phyloP scores from a whole-genome alignment of 2,888 invertebrate genomes.

The Heteromurus nitidus region DNA sequence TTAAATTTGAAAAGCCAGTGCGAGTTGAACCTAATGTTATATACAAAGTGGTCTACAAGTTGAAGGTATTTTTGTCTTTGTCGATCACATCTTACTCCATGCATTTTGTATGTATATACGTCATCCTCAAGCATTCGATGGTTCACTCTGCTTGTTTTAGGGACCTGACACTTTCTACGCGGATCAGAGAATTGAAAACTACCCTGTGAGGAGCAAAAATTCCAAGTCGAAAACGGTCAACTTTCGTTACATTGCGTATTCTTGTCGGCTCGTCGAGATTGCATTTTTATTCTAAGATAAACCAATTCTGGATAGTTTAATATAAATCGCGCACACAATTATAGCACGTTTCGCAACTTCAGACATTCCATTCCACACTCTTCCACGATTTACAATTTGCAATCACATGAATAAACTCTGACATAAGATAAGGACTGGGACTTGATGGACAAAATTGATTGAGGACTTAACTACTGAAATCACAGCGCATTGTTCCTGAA shows the following conservation, averaged over 20 bases:
- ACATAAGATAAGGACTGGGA: too few relatives aligned
- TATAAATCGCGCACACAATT: too few relatives aligned
- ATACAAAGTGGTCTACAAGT: slow-evolving; percentile 63
- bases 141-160: slow-evolving; percentile 6
- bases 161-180: slow-evolving; percentile 64
- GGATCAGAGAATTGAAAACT: slow-evolving; percentile 60
- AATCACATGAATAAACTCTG: too few relatives aligned
- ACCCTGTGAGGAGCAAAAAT: slow-evolving; percentile 47
- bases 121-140: neutral
- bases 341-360: too few relatives aligned
- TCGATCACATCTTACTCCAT: too few relatives aligned
- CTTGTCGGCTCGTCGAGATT: slow-evolving; percentile 59
- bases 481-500: too few relatives aligned
- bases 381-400: too few relatives aligned
- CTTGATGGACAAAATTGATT: too few relatives aligned
- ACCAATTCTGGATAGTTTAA: too few relatives aligned
- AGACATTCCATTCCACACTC: too few relatives aligned
- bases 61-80: slow-evolving; percentile 48
- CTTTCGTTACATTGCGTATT: slow-evolving; percentile 59
- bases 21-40: slow-evolving; percentile 50
- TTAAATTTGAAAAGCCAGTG: slow-evolving; percentile 55
- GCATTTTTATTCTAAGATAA: slow-evolving; percentile 43
- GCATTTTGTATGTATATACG: too few relatives aligned
- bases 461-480: too few relatives aligned
- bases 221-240: slow-evolving; percentile 61